Evolutionary conservation across 64 coral and sea anemone genomes (phyloP).

Genomic region (Dendrophyllia cribrosa): DNA sequence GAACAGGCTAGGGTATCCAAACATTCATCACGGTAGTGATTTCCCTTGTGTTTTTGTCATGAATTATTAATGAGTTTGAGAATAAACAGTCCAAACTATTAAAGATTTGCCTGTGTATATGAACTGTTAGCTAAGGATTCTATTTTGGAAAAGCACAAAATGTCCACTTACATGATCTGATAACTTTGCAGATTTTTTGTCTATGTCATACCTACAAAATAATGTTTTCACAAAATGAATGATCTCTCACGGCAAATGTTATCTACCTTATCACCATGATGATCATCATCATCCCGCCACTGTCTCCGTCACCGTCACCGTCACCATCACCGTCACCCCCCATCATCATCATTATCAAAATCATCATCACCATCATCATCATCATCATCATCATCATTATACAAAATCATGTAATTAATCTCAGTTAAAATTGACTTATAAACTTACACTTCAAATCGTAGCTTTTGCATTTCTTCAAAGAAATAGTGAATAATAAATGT

Average conservation of each 20-base stretch:
- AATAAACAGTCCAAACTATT: too few relatives aligned
- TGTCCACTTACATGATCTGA: constrained; percentile 84
- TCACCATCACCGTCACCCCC: neutral
- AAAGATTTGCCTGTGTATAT: too few relatives aligned
- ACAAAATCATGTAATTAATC: neutral
- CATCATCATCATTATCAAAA: neutral
- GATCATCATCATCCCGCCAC: neutral
- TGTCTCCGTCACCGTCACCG: too few relatives aligned
- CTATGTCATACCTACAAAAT: constrained; percentile 90
- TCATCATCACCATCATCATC: neutral
- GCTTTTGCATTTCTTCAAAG: constrained; percentile 96
- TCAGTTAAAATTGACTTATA: neutral
- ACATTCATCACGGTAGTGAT: too few relatives aligned
- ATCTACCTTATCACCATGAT: neutral
- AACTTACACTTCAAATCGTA: constrained; percentile 99
- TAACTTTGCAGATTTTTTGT: constrained; percentile 82
- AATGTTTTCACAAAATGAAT: neutral
- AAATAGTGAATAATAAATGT: constrained; percentile 90
- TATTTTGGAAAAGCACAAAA: neutral
- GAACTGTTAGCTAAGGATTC: too few relatives aligned
- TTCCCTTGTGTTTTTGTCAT: too few relatives aligned
- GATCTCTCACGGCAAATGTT: neutral
- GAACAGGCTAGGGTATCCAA: too few relatives aligned
- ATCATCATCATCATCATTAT: neutral
- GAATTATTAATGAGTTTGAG: too few relatives aligned